Percentiles rank a stretch among this genome's conserved stretches.
Evolutionary conservation across 2,113 vertebrate species (phyloP).

Genomic region (Thryonomys swinderianus): DNA sequence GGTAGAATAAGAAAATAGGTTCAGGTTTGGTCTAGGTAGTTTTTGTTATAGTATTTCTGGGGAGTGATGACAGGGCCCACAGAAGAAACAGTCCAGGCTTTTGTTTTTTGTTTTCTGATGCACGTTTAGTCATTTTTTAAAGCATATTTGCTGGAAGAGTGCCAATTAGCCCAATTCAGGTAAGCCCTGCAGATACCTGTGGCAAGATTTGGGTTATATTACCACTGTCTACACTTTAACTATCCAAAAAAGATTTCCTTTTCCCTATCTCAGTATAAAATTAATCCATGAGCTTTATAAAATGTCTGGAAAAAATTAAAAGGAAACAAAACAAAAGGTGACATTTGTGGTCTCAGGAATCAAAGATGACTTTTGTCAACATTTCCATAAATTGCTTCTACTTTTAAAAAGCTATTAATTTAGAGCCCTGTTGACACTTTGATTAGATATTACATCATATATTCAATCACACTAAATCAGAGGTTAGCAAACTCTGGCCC

Average conservation of each 20-base stretch:
- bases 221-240: neutral
- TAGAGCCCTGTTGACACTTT: neutral
- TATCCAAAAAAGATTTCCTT: neutral
- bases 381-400: constrained; percentile 24
- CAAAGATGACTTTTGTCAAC: neutral
- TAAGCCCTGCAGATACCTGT: neutral
- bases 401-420: neutral
- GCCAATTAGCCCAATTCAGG: neutral
- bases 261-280: neutral
- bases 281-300: neutral
- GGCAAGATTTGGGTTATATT: neutral
- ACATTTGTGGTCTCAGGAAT: neutral
- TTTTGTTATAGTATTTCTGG: constrained; percentile 44
- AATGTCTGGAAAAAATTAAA: neutral
- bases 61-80: constrained; percentile 45
- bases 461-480: neutral
- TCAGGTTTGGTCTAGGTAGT: constrained; percentile 37
- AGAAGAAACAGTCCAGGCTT: neutral
- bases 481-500: neutral
- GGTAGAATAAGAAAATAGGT: constrained; percentile 68
- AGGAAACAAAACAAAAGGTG: neutral
- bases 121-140: neutral
- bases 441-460: neutral
- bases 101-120: neutral
- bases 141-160: neutral